Percentiles rank a stretch among this genome's conserved stretches.
Conservation (phyloP, 2,888 invertebrate species). For the Eucera pruinosa region DNA sequence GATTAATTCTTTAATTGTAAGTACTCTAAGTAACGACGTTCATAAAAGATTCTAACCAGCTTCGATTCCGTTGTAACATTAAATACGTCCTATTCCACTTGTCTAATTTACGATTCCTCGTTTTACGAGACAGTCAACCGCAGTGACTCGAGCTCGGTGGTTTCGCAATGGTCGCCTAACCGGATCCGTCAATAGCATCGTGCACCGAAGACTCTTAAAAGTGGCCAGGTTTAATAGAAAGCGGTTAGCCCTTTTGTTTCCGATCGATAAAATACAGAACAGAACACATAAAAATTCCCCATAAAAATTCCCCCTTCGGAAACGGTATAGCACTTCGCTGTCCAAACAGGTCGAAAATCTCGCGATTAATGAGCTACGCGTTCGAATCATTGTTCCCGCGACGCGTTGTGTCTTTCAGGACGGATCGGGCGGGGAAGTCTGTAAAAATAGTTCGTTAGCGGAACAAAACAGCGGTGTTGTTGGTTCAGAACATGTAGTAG, state of each 20-base stretch:
- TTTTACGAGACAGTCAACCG: not conserved
- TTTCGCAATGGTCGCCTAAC: not conserved
- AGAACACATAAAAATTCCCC: too few species aligned
- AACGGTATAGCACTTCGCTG: not conserved
- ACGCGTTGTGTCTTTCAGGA: constrained; percentile 10
- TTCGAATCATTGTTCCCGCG: not conserved
- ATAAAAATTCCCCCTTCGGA: too few species aligned
- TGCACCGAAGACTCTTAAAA: not conserved
- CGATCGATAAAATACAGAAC: not conserved
- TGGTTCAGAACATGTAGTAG: constrained; percentile 12
- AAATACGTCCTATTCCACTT: not conserved
- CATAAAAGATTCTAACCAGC: not conserved
- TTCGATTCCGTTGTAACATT: not conserved
- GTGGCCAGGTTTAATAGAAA: not conserved
- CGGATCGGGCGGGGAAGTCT: not conserved
- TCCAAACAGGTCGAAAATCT: not conserved
- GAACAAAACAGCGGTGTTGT: constrained; percentile 17
- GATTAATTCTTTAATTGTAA: not conserved
- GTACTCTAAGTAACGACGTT: not conserved
- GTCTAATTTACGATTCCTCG: constrained; percentile 2
- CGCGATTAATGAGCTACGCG: not conserved
- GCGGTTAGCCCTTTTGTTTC: not conserved
- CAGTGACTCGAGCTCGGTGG: not conserved
- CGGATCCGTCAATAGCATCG: not conserved
- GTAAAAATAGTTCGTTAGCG: constrained; percentile 51